phyloP scores from a whole-genome alignment of 2,888 invertebrate species.

The Acleris sparsana region DNA sequence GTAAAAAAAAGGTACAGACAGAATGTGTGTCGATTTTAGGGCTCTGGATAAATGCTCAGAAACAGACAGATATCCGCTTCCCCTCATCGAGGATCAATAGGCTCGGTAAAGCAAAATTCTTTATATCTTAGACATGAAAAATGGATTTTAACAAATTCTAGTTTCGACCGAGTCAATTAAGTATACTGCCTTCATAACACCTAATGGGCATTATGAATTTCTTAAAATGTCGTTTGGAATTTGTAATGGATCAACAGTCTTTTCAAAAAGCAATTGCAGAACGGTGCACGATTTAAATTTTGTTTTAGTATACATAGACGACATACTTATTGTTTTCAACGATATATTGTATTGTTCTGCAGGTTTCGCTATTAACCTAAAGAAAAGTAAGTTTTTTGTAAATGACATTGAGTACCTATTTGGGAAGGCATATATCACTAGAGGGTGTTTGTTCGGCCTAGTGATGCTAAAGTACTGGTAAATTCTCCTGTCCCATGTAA shows the following conservation, averaged over 20 bases:
- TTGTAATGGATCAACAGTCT: slow-evolving; percentile 2
- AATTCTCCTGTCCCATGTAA: slow-evolving; percentile 1
- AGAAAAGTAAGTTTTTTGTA: background rate
- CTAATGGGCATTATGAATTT: no score
- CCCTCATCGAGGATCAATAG: slow-evolving; percentile 8
- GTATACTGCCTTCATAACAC: no score
- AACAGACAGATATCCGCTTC: slow-evolving; percentile 30
- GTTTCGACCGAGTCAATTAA: no score
- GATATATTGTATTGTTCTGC: no score
- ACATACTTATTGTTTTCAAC: no score
- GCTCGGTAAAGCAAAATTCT: no score
- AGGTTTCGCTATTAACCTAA: slow-evolving; percentile 1
- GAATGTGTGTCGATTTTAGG: background rate
- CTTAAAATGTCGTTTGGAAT: no score
- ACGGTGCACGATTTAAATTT: slow-evolving; percentile 4
- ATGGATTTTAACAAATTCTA: no score
- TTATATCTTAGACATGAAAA: no score
- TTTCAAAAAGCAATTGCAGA: background rate
- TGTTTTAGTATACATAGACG: slow-evolving; percentile 5
- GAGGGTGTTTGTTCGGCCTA: background rate
- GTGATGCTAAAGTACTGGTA: background rate
- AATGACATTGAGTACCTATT: no score
- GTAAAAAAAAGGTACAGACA: slow-evolving; percentile 8
- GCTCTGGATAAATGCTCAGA: slow-evolving; percentile 14
- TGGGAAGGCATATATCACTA: background rate